Conservation (phyloP, 2,888 invertebrate genomes). For the Chrysina gloriosa region DNA sequence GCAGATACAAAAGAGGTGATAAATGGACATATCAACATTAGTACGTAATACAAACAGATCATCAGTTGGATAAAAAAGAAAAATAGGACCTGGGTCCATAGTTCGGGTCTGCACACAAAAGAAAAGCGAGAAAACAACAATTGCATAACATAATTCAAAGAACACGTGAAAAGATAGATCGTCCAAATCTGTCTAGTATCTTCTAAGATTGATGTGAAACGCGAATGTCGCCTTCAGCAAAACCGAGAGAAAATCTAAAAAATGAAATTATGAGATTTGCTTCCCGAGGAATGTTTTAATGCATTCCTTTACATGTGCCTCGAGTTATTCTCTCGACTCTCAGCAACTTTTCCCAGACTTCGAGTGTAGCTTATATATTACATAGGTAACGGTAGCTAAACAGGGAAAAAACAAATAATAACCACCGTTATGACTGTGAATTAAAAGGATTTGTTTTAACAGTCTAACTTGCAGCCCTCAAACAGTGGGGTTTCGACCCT, state of each 20-base stretch:
- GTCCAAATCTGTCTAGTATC: too few species aligned
- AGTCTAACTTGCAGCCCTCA: slow-evolving; percentile 32
- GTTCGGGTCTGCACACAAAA: slow-evolving; percentile 3
- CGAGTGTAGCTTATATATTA: background rate
- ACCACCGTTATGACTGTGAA: slow-evolving; percentile 19
- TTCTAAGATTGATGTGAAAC: too few species aligned
- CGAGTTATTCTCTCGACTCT: too few species aligned
- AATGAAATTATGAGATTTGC: too few species aligned
- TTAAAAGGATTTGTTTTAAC: slow-evolving; percentile 31
- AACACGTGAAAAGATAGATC: background rate
- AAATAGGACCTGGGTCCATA: background rate
- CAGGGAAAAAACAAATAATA: slow-evolving; percentile 17
- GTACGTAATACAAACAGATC: slow-evolving; percentile 10
- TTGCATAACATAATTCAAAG: slow-evolving; percentile 9
- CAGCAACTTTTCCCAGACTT: too few species aligned
- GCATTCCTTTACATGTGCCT: too few species aligned
- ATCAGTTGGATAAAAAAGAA: slow-evolving; percentile 10
- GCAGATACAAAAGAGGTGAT: slow-evolving; percentile 14
- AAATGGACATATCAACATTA: slow-evolving; percentile 22
- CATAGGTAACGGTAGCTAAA: background rate
- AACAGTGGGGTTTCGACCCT: slow-evolving; percentile 14
- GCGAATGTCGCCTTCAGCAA: too few species aligned
- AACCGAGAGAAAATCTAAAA: too few species aligned
- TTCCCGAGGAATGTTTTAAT: too few species aligned
- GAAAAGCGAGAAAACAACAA: slow-evolving; percentile 5